phyloP scores from a whole-genome alignment of 1,140 invertebrate species.

The Pogonus chalceus region DNA sequence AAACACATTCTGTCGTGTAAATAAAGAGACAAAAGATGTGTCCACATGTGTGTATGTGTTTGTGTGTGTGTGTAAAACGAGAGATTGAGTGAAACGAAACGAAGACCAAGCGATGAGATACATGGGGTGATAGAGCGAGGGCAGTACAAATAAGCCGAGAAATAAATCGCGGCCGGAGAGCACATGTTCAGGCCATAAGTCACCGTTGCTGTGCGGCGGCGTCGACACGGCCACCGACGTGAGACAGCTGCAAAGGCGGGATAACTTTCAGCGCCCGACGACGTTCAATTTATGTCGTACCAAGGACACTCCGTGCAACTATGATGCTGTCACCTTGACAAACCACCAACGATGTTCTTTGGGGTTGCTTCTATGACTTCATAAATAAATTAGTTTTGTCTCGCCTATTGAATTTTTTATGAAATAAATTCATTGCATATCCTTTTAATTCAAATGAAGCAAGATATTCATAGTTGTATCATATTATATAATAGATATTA shows the following conservation, averaged over 20 bases:
- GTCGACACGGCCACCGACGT: background rate
- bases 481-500: too few species aligned
- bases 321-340: background rate
- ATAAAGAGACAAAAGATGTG: too few species aligned
- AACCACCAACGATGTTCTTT: background rate
- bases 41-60: too few species aligned
- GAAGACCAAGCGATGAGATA: too few species aligned
- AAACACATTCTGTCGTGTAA: too few species aligned
- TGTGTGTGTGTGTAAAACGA: too few species aligned
- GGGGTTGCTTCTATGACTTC: background rate
- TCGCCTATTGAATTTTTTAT: background rate
- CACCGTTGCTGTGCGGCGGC: background rate
- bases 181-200: background rate
- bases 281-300: slow-evolving; percentile 6
- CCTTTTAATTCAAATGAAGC: background rate
- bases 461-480: background rate
- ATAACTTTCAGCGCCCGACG: slow-evolving; percentile 2
- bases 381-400: background rate
- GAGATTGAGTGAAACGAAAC: too few species aligned
- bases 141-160: slow-evolving; percentile 6
- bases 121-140: background rate
- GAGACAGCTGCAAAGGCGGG: background rate
- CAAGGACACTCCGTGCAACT: background rate
- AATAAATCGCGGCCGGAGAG: background rate
- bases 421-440: background rate